Evolutionary conservation across 2,888 invertebrate genomes (phyloP), one percentile per base, ranked within the genome.

Genomic region (Entomobrya proxima): DNA sequence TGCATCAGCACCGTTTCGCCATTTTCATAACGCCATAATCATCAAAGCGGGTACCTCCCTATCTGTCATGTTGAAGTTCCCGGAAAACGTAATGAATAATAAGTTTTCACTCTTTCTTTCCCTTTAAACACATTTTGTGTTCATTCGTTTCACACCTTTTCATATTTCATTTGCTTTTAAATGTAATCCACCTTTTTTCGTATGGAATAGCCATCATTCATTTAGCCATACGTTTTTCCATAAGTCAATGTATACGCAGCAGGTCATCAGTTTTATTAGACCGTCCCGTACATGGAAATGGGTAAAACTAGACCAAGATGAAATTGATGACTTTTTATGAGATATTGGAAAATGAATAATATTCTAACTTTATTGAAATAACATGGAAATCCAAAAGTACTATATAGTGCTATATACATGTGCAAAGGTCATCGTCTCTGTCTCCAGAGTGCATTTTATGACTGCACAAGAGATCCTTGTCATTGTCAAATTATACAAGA

Each of bases 81-180:
- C 7, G 47, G 27, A 40, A 35, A 61, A 61, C 18, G 18, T 24
- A 72, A 72, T 72, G 72, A 72, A 72, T 72, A 47, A 44, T 72
- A 72, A 47, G n/a, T 40, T 37, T 50, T n/a, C 44, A 44, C 44
- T 44, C 13, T 52, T 50, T 50, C 18, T 50, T 21, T 50, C 50
- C 2, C 18, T 50, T 50, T 50, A 50, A 50, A 50, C 21, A 18
- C 50, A 50, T 50, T 15, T 18, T 18, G 50, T 50, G 13, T 30
- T 61, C 6, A 11, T 32, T 30, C 61, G 11, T 13, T 32, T 61
- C 61, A 61, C 61, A 61, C 30, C 30, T 61, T 24, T n/a, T n/a
- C n/a, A n/a, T 15, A 15, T 32, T 27, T 61, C n/a, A 18, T 61
- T 15, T 61, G n/a, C n/a, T 24, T 15, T 27, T 50, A 18, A 50